Percentiles rank a stretch among this genome's conserved stretches.
Conservation (phyloP, 1,140 invertebrate species). For the Drosophila orosa region DNA sequence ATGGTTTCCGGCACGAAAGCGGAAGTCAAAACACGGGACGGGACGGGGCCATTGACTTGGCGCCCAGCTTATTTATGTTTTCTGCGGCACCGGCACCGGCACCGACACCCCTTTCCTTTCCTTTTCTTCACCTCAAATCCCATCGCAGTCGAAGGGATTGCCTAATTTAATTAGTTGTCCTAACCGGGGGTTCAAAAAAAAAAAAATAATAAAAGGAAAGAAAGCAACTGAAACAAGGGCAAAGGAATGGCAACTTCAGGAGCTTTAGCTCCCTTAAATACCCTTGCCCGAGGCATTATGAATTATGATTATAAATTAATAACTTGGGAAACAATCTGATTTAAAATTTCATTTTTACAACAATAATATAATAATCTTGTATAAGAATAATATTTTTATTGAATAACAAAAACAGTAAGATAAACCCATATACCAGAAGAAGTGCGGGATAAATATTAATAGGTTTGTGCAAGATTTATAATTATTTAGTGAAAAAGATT, state of each 20-base stretch:
- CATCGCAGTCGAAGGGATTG: slow-evolving; percentile 59
- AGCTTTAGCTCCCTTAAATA: not conserved
- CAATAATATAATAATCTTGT: not conserved
- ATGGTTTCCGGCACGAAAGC: slow-evolving; percentile 80
- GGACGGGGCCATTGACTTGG: slow-evolving; percentile 34
- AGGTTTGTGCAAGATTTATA: not conserved
- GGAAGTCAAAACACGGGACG: slow-evolving; percentile 67
- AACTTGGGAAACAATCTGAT: not conserved
- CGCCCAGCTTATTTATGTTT: slow-evolving; percentile 73
- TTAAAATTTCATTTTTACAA: not conserved
- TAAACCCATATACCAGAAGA: not conserved
- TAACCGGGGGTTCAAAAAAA: slow-evolving; percentile 21
- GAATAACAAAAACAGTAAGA: not conserved
- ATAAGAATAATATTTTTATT: not conserved
- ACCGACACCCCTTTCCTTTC: not conserved
- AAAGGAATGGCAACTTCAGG: slow-evolving; percentile 4
- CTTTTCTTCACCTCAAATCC: not conserved
- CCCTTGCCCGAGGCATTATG: not conserved
- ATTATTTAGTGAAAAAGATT: not conserved
- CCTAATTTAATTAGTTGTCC: slow-evolving; percentile 80
- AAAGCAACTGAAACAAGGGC: slow-evolving; percentile 9
- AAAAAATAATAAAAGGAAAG: not conserved
- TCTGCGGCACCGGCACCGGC: slow-evolving; percentile 36
- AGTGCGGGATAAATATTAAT: not conserved
- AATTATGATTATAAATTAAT: slow-evolving; percentile 13